Percentiles rank a stretch among this genome's conserved stretches.
phyloP scores from a whole-genome alignment of 2,888 invertebrate species.

The Mystacides longicornis region DNA sequence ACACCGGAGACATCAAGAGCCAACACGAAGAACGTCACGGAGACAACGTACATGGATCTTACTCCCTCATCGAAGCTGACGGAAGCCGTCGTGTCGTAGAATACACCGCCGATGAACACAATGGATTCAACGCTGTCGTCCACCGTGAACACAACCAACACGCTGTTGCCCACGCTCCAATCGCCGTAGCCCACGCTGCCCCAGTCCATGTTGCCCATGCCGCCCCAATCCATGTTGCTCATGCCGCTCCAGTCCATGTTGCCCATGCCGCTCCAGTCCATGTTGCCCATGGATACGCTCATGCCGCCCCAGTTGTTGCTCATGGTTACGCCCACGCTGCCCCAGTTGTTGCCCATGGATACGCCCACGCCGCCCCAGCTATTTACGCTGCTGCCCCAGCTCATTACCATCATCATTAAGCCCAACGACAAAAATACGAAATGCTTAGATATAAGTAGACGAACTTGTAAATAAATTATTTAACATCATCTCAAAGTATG shows the following conservation, averaged over 20 bases:
- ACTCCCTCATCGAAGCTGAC: constrained; percentile 46
- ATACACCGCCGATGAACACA: constrained; percentile 40
- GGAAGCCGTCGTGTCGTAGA: constrained; percentile 43
- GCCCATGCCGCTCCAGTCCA: constrained; percentile 18
- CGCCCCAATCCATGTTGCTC: constrained; percentile 16
- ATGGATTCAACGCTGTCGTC: constrained; percentile 45
- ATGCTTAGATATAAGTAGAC: constrained; percentile 12
- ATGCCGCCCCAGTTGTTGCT: constrained; percentile 18
- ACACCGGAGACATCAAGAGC: constrained; percentile 43
- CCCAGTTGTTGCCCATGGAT: constrained; percentile 8
- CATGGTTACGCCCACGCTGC: constrained; percentile 10
- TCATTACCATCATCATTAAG: constrained; percentile 20
- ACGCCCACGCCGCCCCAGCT: constrained; percentile 15
- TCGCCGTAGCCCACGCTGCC: constrained; percentile 23
- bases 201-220: constrained; percentile 19
- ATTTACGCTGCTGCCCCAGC: constrained; percentile 11
- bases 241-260: constrained; percentile 16
- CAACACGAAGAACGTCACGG: constrained; percentile 43
- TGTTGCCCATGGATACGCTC: constrained; percentile 16
- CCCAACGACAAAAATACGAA: neutral
- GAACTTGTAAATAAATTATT: constrained; percentile 19
- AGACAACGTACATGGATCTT: constrained; percentile 42
- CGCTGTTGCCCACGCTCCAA: constrained; percentile 20
- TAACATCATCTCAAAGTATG: neutral
- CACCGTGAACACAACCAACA: constrained; percentile 35